phyloP scores from a whole-genome alignment of 2,888 invertebrate species.

The Coelinius sp. region DNA sequence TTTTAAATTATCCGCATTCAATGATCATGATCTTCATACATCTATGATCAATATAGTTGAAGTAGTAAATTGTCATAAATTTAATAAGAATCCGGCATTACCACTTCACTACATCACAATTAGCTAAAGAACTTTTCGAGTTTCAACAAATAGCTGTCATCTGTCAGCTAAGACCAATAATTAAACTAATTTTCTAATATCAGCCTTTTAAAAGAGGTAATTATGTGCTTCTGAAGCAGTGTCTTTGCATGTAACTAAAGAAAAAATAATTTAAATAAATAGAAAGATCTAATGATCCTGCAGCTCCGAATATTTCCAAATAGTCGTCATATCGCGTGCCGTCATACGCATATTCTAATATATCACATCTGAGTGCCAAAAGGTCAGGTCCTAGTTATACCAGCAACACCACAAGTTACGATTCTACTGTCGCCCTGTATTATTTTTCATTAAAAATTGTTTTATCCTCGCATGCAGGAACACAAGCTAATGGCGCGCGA shows the following conservation, averaged over 20 bases:
- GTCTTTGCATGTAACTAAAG: neutral
- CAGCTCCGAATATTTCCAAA: neutral
- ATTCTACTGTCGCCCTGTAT: slow-evolving; percentile 40
- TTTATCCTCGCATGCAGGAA: slow-evolving; percentile 3
- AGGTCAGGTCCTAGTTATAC: slow-evolving; percentile 43
- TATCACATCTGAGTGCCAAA: slow-evolving; percentile 38
- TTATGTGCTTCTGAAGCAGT: neutral
- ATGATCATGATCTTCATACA: too few species aligned
- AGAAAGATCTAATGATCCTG: neutral
- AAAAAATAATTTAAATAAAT: neutral
- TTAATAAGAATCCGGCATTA: neutral
- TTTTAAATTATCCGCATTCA: too few species aligned
- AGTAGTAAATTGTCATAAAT: too few species aligned
- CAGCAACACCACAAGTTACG: slow-evolving; percentile 35
- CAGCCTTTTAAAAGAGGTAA: neutral
- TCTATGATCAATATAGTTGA: too few species aligned
- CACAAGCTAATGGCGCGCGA: slow-evolving; percentile 52
- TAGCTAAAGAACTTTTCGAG: neutral
- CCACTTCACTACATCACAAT: neutral
- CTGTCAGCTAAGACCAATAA: neutral
- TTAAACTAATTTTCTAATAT: neutral
- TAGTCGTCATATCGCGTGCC: slow-evolving; percentile 30
- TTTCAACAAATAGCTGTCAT: neutral
- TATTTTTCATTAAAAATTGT: slow-evolving; percentile 9
- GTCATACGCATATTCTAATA: neutral